Evolutionary conservation across 1,140 invertebrate genomes (phyloP), one percentile per base, ranked within the genome.

Genomic region (Neodiprion fabricii): DNA sequence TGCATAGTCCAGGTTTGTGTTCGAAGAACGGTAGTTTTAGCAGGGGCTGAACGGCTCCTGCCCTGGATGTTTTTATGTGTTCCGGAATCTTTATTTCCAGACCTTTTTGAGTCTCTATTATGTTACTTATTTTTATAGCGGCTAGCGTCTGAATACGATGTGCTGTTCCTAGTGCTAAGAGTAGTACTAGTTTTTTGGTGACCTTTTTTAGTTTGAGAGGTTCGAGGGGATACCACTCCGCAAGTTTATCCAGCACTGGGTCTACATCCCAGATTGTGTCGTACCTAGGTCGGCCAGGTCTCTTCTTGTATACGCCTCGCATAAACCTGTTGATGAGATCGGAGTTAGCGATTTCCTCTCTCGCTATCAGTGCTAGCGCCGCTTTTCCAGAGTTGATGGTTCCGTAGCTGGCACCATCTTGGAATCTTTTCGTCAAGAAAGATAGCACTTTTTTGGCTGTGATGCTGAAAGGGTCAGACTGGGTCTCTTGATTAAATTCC

Each of bases 81-180:
- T 71, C 76, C 7, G 69, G n/a, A 68, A 78, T 78, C 70, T 76
- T 74, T 8, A 81, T 80, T 14, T 77, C 70, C 3, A 76, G 69
- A 3, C 70, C 17, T 23, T 76, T 49, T 1, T 67, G 21, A 0
- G 67, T 68, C 21, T 67, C 50, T 48, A 14, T 67, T 23, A 82
- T 79, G 49, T 79, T 78, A 48, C 65, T 66, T 21, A 80, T n/a
- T 61, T 70, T 74, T 21, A 21, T 21, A 21, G 17, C 17, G 17
- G 71, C 17, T 14, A 77, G 47, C 14, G 76, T 77, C 71, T 77
- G 76, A 3, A 73, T 9, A 28, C 74, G 69, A 53, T 77, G 76
- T 7, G 74, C 74, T 12, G 76, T 77, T 12, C 48, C 66, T 17
- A 77, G 40, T 7, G 68, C 65, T 14, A 74, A 12, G 12, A 75